Base-by-base conservation (phyloP, 2,888 invertebrate species). In the Globia sparganii region DNA sequence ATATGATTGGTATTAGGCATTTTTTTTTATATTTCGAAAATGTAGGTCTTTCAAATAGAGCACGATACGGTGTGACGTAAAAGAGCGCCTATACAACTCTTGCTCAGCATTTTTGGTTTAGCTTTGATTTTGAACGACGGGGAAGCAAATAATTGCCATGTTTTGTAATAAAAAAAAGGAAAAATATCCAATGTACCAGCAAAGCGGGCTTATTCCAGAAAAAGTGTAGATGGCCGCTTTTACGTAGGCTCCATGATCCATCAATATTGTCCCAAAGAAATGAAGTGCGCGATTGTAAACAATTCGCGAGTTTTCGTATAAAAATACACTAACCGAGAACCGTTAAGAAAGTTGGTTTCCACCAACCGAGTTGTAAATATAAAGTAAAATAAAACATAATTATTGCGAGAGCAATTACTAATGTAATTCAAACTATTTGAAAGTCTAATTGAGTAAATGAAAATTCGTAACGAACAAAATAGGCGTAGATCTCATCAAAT, bases 401-500 rank as follows among this genome's bases (percentile, higher is more conserved):
- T 80, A 86, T 58, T 49, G 67, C 71, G 70, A 77, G 68, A 72
- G 69, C 77, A 72, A 68, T n/a, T n/a, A 13, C 58, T 82, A 79
- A 86, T 74, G 70, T 76, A 80, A 86, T 85, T 77, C 68, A 68
- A 87, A 88, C 72, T 82, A 81, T 84, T 86, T 77, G 62, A 81
- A 85, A 86, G 70, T 86, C 77, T 83, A 88, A 86, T 84, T 85
- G 78, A 81, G 86, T 86, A 84, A 89, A 81, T 82, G 73, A 87
- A 91, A 91, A 89, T 91, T 90, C 90, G 88, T 90, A 84, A 89
- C 88, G 88, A 89, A 91, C 91, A 91, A 84, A 84, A 89, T 89
- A 91, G 89, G 89, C 90, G 88, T 90, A 89, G 90, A 90, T 89
- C 91, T 91, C 91, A 90, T 93, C 91, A 91, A 93, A 94, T 94